Percentiles rank a stretch among this genome's conserved stretches.
Conservation (phyloP, 2,113 vertebrate genomes). For the Cephalopholis sonnerati region DNA sequence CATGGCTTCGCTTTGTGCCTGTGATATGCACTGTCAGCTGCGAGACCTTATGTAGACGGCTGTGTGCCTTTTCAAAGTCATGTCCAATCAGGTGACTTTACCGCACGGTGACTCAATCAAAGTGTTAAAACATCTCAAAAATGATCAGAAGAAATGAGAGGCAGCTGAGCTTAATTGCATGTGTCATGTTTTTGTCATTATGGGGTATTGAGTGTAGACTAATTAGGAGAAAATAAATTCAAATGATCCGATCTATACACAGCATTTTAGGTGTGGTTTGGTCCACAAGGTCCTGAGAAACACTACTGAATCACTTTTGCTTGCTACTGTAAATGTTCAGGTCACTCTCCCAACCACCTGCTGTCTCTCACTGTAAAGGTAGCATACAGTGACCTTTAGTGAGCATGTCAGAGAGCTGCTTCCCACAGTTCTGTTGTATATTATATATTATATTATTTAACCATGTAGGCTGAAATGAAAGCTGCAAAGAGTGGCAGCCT, state of each 20-base stretch:
- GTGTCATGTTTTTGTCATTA: not conserved
- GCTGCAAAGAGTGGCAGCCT: not conserved
- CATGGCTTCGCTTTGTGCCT: no score
- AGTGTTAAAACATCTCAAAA: not conserved
- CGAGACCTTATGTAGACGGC: not conserved
- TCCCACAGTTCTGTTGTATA: not conserved
- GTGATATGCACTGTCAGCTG: not conserved
- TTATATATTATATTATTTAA: no score
- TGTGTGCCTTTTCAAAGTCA: not conserved
- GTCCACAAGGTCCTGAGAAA: not conserved
- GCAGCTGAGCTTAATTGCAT: not conserved
- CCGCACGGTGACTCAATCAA: not conserved
- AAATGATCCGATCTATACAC: not conserved
- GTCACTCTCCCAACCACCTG: not conserved
- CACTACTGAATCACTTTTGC: not conserved
- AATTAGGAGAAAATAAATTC: not conserved
- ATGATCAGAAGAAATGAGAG: not conserved
- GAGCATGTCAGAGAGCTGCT: not conserved
- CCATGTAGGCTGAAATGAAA: not conserved
- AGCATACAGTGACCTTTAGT: not conserved
- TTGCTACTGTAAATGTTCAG: not conserved
- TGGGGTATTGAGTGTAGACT: not conserved
- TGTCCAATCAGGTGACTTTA: not conserved
- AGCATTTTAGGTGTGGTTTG: not conserved
- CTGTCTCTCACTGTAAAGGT: not conserved